Evolutionary conservation across 2,797 vertebrate genomes (phyloP).

Genomic region (Pogoniulus pusillus): DNA sequence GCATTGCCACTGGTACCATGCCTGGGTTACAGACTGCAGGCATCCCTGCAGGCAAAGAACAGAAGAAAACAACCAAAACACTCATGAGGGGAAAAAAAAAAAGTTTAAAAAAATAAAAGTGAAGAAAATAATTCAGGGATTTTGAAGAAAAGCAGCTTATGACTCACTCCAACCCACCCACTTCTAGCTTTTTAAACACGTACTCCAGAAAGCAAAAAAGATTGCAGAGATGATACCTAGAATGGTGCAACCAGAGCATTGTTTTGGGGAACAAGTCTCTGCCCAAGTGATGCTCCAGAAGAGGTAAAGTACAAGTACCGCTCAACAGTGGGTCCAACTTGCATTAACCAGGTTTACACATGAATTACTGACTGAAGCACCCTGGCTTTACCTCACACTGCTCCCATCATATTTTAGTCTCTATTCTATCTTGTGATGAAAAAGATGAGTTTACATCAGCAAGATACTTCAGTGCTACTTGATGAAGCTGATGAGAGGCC

Average conservation of each 20-base stretch:
- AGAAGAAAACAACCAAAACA: not conserved
- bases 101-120: too few relatives aligned
- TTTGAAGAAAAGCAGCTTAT: not conserved
- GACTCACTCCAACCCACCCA: not conserved
- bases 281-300: not conserved
- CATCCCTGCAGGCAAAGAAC: constrained; percentile 78
- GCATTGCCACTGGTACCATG: constrained; percentile 87
- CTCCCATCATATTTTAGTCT: not conserved
- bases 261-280: not conserved
- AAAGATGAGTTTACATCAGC: not conserved
- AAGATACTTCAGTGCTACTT: not conserved
- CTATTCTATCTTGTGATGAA: not conserved
- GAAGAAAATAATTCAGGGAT: not conserved
- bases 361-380: not conserved
- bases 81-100: rapidly evolving
- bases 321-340: not conserved
- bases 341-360: not conserved
- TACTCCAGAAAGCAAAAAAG: not conserved
- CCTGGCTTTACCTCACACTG: not conserved
- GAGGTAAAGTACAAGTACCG: not conserved
- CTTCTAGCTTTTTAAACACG: not conserved
- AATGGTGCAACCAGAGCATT: not conserved
- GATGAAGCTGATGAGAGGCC: too few relatives aligned
- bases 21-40: constrained; percentile 91
- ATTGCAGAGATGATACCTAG: not conserved